phyloP scores from a whole-genome alignment of 2,797 vertebrate genomes.

The Australoheros facetus region DNA sequence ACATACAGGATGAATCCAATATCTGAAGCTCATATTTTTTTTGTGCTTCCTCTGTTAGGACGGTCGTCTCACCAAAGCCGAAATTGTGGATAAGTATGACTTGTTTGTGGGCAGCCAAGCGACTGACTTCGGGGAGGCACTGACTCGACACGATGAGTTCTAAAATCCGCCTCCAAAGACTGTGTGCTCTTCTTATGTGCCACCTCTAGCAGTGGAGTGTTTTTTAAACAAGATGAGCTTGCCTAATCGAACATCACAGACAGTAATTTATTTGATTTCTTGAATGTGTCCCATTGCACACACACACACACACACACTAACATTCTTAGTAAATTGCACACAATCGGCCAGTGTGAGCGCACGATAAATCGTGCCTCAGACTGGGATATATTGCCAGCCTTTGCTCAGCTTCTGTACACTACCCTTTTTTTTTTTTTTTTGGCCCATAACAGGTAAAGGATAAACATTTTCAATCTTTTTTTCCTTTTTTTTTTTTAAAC shows the following conservation, averaged over 20 bases:
- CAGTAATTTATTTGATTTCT: constrained; percentile 90
- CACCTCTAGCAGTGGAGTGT: constrained; percentile 25
- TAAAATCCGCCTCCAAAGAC: constrained; percentile 71
- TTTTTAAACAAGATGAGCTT: constrained; percentile 38
- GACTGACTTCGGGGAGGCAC: constrained; percentile 97
- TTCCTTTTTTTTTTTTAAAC: neutral
- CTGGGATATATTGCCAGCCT: constrained; percentile 30
- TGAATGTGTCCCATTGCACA: constrained; percentile 68
- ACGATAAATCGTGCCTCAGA: constrained; percentile 23
- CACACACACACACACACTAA: constrained; percentile 33
- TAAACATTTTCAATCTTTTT: constrained; percentile 16
- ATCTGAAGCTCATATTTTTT: neutral
- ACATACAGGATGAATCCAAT: neutral
- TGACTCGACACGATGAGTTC: constrained; percentile 96
- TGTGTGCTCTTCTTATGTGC: constrained; percentile 48
- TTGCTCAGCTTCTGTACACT: constrained; percentile 43
- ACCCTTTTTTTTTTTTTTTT: neutral
- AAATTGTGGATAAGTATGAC: constrained; percentile 97
- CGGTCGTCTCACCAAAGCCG: constrained; percentile 89
- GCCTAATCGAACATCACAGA: constrained; percentile 64
- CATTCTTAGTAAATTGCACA: constrained; percentile 25
- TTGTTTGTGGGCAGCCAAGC: constrained; percentile 98
- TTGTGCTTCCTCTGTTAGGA: constrained; percentile 79
- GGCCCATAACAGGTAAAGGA: constrained; percentile 13
- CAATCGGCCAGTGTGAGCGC: constrained; percentile 36